Evolutionary conservation across 2,113 vertebrate species (phyloP), one percentile per base, ranked within the genome.

Genomic region (Phoxinus phoxinus): DNA sequence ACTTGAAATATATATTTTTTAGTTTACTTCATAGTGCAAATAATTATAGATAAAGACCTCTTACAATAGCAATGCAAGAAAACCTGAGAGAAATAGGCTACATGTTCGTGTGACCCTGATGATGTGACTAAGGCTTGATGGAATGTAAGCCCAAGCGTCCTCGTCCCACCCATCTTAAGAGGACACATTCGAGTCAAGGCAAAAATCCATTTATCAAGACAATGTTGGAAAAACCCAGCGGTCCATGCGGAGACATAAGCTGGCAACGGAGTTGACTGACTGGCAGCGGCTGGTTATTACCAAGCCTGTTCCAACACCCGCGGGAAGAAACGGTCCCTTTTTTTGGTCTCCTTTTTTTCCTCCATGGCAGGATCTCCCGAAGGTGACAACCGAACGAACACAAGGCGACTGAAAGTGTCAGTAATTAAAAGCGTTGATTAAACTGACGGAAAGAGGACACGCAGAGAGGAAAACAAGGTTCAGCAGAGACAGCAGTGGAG

Each of bases 401-500:
- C 53, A 83, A 87, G 88, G 86, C 76, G 86, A 91, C 86, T 81
- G 86, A 89, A 89, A 88, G 90, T 73, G 72, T 87, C 82, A 76
- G 89, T 93, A 92, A 93, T 94, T 94, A 93, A 93, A 93, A 88
- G 79, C 78, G 76, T 86, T 92, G 89, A 92, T 93, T 91, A 92
- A 90, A 92, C 84, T 92, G 93, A 93, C 86, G 82, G 90, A 93
- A 93, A 41, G 90, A 91, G 90, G 88, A 90, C 90, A 86, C 84
- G 75, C 65, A 84, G 87, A 90, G 85, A 88, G 4, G 19, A 30
- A 88, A 86, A 90, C 81, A 85, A 90, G 73, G 77, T 76, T 87
- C 65, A 58, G 30, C 15, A 37, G 53, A 67, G 81, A 46, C 59
- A 51, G 19, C 35, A 37, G 48, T 63, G 79, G 35, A 21, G 63